These are phyloP conservation scores for Aleiodes alternator DNA, from an alignment of 2,888 invertebrate genomes.

Conservation along the genomic window DNA sequence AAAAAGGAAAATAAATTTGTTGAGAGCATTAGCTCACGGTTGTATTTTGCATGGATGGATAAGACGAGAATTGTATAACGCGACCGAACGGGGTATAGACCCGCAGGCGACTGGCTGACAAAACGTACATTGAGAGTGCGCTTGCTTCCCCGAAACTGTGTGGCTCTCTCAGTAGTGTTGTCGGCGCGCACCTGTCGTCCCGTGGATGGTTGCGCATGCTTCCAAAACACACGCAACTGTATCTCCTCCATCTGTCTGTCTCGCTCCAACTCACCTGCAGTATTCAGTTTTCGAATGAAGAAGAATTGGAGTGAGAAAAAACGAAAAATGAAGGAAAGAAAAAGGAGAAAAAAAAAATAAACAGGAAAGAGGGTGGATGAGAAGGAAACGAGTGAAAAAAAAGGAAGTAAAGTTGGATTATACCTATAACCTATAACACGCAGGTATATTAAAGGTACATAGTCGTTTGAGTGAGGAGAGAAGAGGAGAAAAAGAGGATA, in stretches of 20 bases:
- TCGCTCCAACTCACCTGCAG: neutral
- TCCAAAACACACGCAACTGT: slow-evolving; percentile 39
- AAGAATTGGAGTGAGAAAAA: neutral
- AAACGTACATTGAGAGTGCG: slow-evolving; percentile 49
- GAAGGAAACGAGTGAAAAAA: neutral
- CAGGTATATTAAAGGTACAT: slow-evolving; percentile 29
- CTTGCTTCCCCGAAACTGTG: slow-evolving; percentile 62
- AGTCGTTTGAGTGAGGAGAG: slow-evolving; percentile 8
- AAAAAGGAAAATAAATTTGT: neutral
- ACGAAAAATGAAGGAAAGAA: neutral
- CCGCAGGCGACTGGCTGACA: slow-evolving; percentile 67
- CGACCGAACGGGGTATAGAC: slow-evolving; percentile 65
- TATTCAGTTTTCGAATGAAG: slow-evolving; percentile 20
- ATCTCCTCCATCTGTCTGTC: slow-evolving; percentile 10
- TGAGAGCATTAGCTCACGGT: neutral
- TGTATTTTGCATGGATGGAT: slow-evolving; percentile 26
- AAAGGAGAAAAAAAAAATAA: neutral
- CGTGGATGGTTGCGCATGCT: slow-evolving; percentile 68
- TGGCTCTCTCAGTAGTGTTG: slow-evolving; percentile 59
- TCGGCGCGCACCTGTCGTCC: slow-evolving; percentile 72
- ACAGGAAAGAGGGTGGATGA: neutral
- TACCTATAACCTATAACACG: slow-evolving; percentile 21
- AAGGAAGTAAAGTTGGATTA: slow-evolving; percentile 17
- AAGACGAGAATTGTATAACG: slow-evolving; percentile 31
- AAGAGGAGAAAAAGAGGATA: neutral